phyloP scores from a whole-genome alignment of 2,113 vertebrate species.

The Aspiorhynchus laticeps region DNA sequence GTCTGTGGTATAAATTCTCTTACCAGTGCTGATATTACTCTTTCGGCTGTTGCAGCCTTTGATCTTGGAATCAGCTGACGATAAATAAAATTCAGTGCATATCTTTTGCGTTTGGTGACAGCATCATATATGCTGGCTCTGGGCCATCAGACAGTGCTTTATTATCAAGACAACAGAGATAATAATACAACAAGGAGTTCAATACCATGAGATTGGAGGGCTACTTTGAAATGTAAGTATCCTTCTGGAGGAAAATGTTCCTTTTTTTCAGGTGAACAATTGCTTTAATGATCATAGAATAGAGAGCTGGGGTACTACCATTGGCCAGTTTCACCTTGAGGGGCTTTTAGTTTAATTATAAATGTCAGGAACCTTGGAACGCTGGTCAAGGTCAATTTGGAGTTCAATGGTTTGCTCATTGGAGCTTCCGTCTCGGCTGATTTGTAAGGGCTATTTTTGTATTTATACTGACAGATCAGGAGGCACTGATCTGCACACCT shows the following conservation, averaged over 20 bases:
- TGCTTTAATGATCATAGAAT: constrained; percentile 2
- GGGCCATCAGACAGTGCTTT: not conserved
- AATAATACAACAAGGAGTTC: not conserved
- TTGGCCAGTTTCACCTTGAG: constrained; percentile 60
- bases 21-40: no score
- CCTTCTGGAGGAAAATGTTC: not conserved
- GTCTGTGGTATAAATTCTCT: not conserved
- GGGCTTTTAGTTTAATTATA: constrained; percentile 57
- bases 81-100: no score
- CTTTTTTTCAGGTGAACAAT: not conserved
- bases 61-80: no score
- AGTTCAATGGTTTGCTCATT: constrained; percentile 55
- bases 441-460: constrained; percentile 73
- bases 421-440: constrained; percentile 63
- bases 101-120: no score
- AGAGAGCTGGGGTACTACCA: constrained; percentile 2
- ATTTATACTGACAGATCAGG: constrained; percentile 74
- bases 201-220: not conserved
- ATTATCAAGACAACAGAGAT: not conserved
- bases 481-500: constrained; percentile 73
- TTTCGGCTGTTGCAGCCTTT: no score
- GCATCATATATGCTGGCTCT: not conserved
- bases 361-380: constrained; percentile 59
- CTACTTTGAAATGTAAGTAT: not conserved
- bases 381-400: constrained; percentile 68